Conservation (phyloP, 2,113 vertebrate genomes). For the Hydrolagus affinis region DNA sequence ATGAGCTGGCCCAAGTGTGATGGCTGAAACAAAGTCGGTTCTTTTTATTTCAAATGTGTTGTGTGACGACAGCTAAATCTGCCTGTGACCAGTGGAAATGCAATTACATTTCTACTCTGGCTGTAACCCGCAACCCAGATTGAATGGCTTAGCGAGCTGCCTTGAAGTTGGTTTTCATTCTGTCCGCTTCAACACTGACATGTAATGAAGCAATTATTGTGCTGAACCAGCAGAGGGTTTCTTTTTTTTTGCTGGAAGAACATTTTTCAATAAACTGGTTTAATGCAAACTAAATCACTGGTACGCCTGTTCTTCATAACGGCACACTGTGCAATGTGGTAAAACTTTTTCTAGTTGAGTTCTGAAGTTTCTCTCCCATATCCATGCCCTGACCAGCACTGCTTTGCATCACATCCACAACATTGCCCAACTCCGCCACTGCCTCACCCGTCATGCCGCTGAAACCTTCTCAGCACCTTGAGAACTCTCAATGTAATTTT, state of each 20-base stretch:
- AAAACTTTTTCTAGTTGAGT: neutral
- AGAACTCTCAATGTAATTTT: no score
- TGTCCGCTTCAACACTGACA: neutral
- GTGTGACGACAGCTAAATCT: neutral
- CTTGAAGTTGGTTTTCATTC: conserved; percentile 22
- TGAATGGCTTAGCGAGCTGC: conserved; percentile 2
- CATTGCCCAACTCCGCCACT: no score
- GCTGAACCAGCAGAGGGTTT: conserved; percentile 5
- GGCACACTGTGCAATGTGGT: neutral
- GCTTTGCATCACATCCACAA: neutral
- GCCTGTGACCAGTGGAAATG: conserved; percentile 1
- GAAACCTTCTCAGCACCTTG: no score
- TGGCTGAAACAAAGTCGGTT: neutral
- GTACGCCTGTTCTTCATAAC: neutral
- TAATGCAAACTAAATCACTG: neutral
- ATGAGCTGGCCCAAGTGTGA: neutral
- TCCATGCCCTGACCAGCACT: no score
- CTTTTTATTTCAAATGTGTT: neutral
- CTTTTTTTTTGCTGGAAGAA: neutral
- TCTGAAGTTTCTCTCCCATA: neutral
- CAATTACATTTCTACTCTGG: conserved; percentile 16
- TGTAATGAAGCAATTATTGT: conserved; percentile 31
- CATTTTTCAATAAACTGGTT: no score
- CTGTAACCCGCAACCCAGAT: conserved; percentile 12
- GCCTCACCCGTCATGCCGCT: no score